Conservation (phyloP, 1,140 invertebrate species). For the Zaprionus kolodkinae region DNA sequence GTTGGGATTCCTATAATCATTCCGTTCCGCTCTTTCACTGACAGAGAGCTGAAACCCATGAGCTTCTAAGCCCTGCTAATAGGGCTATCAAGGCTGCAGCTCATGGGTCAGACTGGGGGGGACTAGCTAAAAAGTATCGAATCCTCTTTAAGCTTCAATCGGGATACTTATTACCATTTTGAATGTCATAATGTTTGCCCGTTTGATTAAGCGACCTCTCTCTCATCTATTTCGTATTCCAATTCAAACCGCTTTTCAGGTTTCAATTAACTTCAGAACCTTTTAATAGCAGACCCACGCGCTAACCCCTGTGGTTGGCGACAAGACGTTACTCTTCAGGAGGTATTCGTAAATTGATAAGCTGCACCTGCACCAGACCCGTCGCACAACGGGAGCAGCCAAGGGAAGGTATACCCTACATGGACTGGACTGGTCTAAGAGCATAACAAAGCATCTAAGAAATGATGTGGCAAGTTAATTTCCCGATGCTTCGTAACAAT, state of each 20-base stretch:
- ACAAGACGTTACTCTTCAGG: constrained; percentile 1
- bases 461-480: constrained; percentile 79
- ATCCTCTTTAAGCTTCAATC: too few species aligned
- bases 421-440: constrained; percentile 11
- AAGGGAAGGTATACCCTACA: not conserved
- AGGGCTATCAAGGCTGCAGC: not conserved
- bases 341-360: constrained; percentile 3
- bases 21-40: too few species aligned
- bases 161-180: not conserved
- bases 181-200: not conserved
- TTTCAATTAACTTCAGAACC: not conserved
- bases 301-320: not conserved
- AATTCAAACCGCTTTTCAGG: not conserved
- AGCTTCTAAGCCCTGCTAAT: too few species aligned
- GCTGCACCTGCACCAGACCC: constrained; percentile 23
- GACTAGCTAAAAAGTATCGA: too few species aligned
- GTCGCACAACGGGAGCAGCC: constrained; percentile 35
- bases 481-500: constrained; percentile 60
- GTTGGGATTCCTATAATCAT: too few species aligned
- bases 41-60: too few species aligned
- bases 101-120: not conserved
- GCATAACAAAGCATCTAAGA: constrained; percentile 44
- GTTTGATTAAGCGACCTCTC: not conserved
- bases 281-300: constrained; percentile 4
- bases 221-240: not conserved